Conservation (phyloP, 23 tunicate species). For the Clavelina lepadiformis region DNA sequence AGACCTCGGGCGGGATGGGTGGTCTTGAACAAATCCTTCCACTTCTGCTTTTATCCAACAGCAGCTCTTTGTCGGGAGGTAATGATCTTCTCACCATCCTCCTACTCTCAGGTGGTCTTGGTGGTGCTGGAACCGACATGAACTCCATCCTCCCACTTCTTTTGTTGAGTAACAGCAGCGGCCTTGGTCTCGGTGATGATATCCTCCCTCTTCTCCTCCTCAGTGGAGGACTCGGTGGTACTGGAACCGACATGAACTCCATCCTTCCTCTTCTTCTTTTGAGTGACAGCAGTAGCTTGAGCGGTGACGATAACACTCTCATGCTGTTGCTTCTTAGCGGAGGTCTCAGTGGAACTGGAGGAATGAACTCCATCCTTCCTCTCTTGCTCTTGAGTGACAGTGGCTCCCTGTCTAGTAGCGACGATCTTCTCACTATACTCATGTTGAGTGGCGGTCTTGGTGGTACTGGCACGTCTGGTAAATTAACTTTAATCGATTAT, state of each 20-base stretch:
- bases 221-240: background rate
- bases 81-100: background rate
- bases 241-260: background rate
- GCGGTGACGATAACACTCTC: conserved; percentile 4
- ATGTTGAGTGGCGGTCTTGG: background rate
- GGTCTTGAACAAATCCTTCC: conserved; percentile 15
- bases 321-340: conserved; percentile 12
- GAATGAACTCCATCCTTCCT: conserved; percentile 7
- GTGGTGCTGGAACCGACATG: background rate
- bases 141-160: background rate
- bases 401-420: too few relatives aligned
- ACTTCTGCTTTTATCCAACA: conserved; percentile 9
- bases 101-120: background rate
- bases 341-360: conserved; percentile 14
- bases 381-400: conserved; percentile 2
- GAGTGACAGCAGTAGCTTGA: background rate
- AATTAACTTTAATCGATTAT: too few relatives aligned
- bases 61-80: background rate
- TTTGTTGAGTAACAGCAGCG: background rate
- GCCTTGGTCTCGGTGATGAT: conserved; percentile 10
- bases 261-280: conserved; percentile 14
- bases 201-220: conserved; percentile 17
- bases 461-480: too few relatives aligned
- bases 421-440: background rate
- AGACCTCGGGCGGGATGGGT: conserved; percentile 3